Base-by-base conservation (phyloP, 2,888 invertebrate genomes). In the Drosophila yooni region DNA sequence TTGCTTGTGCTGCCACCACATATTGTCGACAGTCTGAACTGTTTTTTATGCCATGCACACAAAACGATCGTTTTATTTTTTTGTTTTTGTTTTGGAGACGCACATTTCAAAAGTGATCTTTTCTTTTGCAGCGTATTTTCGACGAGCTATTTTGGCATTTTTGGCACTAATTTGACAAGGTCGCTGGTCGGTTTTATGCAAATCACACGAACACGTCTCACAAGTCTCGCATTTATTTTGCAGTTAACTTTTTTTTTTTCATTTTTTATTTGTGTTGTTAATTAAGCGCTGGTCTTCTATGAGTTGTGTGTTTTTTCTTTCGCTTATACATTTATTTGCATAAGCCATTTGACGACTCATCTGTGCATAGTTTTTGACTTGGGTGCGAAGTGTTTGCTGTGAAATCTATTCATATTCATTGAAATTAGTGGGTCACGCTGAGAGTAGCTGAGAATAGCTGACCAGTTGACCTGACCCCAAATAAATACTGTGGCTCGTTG, bases 121-220 rank as follows among this genome's bases (percentile, higher is more conserved):
- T 40, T 61, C 54, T 63, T 69, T 69, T 76, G 79, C 79, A 64
- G 76, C 74, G 36, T 54, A 43, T 62, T 56, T 64, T 51, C 21
- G 34, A 48, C 46, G 65, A 57, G 54, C 52, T 70, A 54, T 74
- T 77, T 86, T 72, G 61, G 65, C 57, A 64, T 74, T 81, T 74
- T 84, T 87, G 84, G 79, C 84, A 85, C 75, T 89, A 85, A 85
- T 87, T 89, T 82, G 89, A 87, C 84, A 85, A 85, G 84, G 84
- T 89, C 84, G 65, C 69, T 76, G 54, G 65, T 46, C 51, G 60
- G 29, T 54, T 59, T 59, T 65, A 57, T 72, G 53, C 54, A 69
- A 76, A 76, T 74, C 74, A 64, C 74, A 64, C 67, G 70, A 76
- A 59, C 76, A 74, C 70, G 76, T 79, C 63, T 62, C 11, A 15